A percentile compares a stretch with the other conserved stretches of the same genome.
phyloP scores from a whole-genome alignment of 2,113 vertebrate species.

The Orycteropus afer region DNA sequence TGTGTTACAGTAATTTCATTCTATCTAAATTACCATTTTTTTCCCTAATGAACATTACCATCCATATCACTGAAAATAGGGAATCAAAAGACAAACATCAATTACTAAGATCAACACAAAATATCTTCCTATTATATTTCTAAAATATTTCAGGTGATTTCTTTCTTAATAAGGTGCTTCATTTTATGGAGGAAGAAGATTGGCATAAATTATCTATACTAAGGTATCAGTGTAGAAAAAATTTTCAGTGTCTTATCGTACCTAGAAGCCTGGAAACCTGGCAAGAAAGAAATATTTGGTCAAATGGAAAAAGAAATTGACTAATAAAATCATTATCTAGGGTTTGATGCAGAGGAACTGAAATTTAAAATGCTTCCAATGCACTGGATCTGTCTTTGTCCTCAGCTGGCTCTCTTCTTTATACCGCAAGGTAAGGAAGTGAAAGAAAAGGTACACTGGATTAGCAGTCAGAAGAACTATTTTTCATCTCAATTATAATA shows the following conservation, averaged over 20 bases:
- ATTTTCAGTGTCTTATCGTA: slow-evolving; percentile 49
- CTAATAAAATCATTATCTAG: slow-evolving; percentile 35
- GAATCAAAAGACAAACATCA: slow-evolving; percentile 62
- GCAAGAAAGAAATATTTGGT: slow-evolving; percentile 50
- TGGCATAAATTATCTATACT: slow-evolving; percentile 1
- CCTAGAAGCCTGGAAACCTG: slow-evolving; percentile 47
- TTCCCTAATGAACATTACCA: not conserved
- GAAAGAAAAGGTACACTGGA: not conserved
- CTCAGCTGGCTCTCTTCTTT: slow-evolving; percentile 4
- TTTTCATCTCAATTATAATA: not conserved
- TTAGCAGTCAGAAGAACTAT: not conserved
- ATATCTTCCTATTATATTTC: slow-evolving; percentile 36
- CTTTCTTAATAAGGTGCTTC: slow-evolving; percentile 44
- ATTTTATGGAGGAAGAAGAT: slow-evolving; percentile 56
- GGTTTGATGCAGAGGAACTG: slow-evolving; percentile 16
- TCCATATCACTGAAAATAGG: not conserved
- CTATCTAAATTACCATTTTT: not conserved
- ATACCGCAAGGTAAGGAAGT: not conserved
- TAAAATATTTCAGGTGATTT: slow-evolving; percentile 35
- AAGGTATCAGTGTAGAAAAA: slow-evolving; percentile 44
- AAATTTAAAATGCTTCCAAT: slow-evolving; percentile 64
- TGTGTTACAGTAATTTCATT: not conserved
- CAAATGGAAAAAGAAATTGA: slow-evolving; percentile 66
- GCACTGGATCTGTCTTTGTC: not conserved
- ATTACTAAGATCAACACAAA: not conserved